Conservation (phyloP, 2,888 invertebrate genomes). For the Emmelina monodactyla region DNA sequence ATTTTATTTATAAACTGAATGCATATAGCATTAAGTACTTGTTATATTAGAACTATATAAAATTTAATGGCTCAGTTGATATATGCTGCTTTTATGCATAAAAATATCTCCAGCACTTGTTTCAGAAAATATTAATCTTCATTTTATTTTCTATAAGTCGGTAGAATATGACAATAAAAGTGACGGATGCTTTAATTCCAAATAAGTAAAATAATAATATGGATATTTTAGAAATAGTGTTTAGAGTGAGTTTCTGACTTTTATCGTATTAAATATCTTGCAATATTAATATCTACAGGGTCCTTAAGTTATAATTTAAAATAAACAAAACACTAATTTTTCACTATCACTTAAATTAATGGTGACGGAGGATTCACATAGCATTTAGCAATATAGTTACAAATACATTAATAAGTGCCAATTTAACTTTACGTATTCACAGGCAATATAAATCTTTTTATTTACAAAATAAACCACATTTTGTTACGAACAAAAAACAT, state of each 20-base stretch:
- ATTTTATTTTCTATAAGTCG: too few species aligned
- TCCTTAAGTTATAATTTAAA: background rate
- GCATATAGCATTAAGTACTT: background rate
- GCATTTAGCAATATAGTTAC: constrained; percentile 8
- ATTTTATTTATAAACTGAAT: background rate
- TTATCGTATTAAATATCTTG: too few species aligned
- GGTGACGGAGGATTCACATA: constrained; percentile 26
- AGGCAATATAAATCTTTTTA: constrained; percentile 22
- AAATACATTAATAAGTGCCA: constrained; percentile 17
- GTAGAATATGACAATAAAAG: too few species aligned
- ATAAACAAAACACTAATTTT: background rate
- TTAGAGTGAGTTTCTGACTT: too few species aligned
- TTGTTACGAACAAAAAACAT: constrained; percentile 26
- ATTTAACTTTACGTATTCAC: constrained; percentile 31
- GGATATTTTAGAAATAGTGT: too few species aligned
- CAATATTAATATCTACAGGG: too few species aligned
- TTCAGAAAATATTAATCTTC: too few species aligned
- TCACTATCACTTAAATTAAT: background rate
- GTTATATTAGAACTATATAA: background rate
- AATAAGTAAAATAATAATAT: too few species aligned
- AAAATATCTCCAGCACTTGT: too few species aligned
- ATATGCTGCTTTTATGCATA: too few species aligned
- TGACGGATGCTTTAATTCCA: too few species aligned
- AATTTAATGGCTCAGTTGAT: too few species aligned
- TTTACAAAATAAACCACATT: background rate